Evolutionary conservation across 2,113 vertebrate genomes (phyloP).

Genomic region (Myanophis thanlyinensis): DNA sequence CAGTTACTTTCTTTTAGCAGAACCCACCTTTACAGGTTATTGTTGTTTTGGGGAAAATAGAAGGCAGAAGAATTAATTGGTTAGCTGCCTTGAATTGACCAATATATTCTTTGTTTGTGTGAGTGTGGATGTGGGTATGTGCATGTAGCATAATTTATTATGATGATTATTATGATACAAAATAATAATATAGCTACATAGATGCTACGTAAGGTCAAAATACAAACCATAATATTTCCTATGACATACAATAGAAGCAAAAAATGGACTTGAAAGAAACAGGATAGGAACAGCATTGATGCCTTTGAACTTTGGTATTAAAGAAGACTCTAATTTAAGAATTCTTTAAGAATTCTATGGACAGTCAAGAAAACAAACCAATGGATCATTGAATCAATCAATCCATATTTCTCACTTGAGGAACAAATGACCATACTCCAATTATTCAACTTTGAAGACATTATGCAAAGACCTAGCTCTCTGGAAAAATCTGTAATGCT

Average conservation of each 20-base stretch:
- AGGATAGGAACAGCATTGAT: no score
- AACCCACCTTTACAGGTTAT: background rate
- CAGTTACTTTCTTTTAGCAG: background rate
- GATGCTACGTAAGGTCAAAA: background rate
- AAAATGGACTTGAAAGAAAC: no score
- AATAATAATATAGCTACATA: no score
- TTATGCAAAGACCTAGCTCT: background rate
- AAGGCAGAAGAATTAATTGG: background rate
- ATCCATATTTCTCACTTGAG: background rate
- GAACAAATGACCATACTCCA: background rate
- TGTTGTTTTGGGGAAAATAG: background rate
- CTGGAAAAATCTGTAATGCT: no score
- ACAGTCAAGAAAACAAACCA: no score
- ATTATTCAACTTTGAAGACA: background rate
- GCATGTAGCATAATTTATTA: background rate
- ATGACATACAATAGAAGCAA: background rate
- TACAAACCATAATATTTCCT: background rate
- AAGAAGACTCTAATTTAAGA: no score
- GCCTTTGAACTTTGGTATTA: no score
- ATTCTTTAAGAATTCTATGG: no score
- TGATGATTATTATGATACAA: background rate
- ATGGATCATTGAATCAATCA: no score
- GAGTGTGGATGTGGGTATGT: no score
- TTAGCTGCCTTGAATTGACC: background rate
- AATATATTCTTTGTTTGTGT: background rate